These are phyloP conservation scores for silkworm (Bombyx mori) DNA, from an alignment of 1,140 invertebrate genomes.

Conservation along the genomic window ASM3026992v2 NC_085116.1:17012001-17012500, in stretches of 20 bases:
- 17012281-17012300: conserved; percentile 7
- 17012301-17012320: conserved; percentile 1
- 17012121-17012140: conserved; percentile 37
- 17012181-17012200: conserved; percentile 42
- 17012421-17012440: conserved; percentile 20
- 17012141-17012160: conserved; percentile 27
- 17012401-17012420: conserved; percentile 16
- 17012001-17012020: conserved; percentile 43
- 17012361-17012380: conserved; percentile 47
- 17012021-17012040: conserved; percentile 26
- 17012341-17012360: conserved; percentile 48
- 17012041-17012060: conserved; percentile 10
- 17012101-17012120: conserved; percentile 32
- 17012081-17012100: conserved; percentile 4
- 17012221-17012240: conserved; percentile 35
- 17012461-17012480: conserved; percentile 15
- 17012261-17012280: conserved; percentile 37
- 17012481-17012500: conserved; percentile 12
- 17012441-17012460: conserved; percentile 22
- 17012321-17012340: conserved; percentile 27
- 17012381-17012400: conserved; percentile 17
- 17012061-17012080: not conserved
- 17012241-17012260: conserved; percentile 46
- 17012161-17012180: conserved; percentile 36
- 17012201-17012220: not conserved